These are phyloP conservation scores for Neolamprologus caudopunctatus DNA, from an alignment of 2,113 vertebrate species.

Conservation along the genomic window DNA sequence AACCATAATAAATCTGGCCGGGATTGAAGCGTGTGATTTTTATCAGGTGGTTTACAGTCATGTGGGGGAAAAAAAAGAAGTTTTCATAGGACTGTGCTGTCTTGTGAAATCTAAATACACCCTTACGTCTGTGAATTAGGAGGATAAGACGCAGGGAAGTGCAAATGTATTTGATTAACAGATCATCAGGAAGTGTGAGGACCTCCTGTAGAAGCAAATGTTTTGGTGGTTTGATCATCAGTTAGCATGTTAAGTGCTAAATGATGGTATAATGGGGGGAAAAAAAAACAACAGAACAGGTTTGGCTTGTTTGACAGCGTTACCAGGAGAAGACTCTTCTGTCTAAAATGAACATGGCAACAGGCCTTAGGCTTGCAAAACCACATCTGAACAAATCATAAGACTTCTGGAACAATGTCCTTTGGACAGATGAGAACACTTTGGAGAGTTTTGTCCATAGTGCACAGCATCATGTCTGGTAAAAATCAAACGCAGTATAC, in stretches of 20 bases:
- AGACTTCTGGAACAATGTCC: background rate
- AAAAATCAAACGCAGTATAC: accelerated
- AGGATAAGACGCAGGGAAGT: accelerated
- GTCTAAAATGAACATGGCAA: background rate
- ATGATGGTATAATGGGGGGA: background rate
- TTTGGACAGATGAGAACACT: background rate
- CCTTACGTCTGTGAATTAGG: background rate
- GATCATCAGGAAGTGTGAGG: background rate
- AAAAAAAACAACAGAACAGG: background rate
- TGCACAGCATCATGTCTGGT: background rate
- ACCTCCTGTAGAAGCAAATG: background rate
- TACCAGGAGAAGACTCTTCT: background rate
- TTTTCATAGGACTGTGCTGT: background rate
- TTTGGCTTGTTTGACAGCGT: background rate
- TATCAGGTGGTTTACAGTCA: background rate
- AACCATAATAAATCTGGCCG: background rate
- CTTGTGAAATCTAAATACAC: background rate
- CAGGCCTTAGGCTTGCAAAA: background rate
- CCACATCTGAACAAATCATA: background rate
- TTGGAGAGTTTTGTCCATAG: accelerated
- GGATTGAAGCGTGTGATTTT: background rate
- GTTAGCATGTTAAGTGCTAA: background rate
- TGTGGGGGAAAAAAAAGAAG: background rate
- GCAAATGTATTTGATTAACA: background rate
- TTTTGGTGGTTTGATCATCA: background rate